Evolutionary conservation across 1,140 invertebrate genomes (phyloP).

Genomic region (Melanaphis sacchari): DNA sequence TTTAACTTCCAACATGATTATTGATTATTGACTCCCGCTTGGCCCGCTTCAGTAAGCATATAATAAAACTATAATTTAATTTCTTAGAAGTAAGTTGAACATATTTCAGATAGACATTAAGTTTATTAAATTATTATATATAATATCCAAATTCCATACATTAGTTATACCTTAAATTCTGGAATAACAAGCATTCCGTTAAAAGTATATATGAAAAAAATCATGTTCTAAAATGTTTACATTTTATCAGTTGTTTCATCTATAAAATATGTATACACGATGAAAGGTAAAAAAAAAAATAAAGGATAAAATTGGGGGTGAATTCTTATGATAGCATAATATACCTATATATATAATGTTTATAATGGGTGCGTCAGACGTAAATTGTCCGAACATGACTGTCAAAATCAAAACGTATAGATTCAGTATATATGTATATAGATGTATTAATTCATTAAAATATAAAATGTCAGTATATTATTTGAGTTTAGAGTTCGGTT

Average conservation of each 20-base stretch:
- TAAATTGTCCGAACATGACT: slow-evolving; percentile 48
- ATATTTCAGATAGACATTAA: not conserved
- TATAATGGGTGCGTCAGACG: slow-evolving; percentile 30
- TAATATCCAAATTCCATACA: not conserved
- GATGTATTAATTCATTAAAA: slow-evolving; percentile 40
- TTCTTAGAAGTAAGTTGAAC: not conserved
- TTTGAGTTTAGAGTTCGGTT: not conserved
- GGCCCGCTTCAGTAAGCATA: not conserved
- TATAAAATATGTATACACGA: slow-evolving; percentile 1
- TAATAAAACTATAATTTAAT: not conserved
- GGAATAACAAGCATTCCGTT: not conserved
- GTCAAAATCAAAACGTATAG: slow-evolving; percentile 24
- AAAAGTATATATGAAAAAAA: not conserved
- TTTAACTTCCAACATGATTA: not conserved
- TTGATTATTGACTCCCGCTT: not conserved
- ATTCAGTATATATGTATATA: not conserved
- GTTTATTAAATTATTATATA: not conserved
- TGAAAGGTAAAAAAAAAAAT: slow-evolving; percentile 21
- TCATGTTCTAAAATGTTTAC: not conserved
- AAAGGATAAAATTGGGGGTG: slow-evolving; percentile 44
- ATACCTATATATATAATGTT: slow-evolving; percentile 26
- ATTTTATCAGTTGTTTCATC: slow-evolving; percentile 41
- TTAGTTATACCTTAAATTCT: not conserved
- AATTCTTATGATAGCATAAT: slow-evolving; percentile 5
- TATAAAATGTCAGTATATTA: not conserved